Conservation (phyloP, 2,888 invertebrate genomes). For the Spatulosminthurus flaviceps region DNA sequence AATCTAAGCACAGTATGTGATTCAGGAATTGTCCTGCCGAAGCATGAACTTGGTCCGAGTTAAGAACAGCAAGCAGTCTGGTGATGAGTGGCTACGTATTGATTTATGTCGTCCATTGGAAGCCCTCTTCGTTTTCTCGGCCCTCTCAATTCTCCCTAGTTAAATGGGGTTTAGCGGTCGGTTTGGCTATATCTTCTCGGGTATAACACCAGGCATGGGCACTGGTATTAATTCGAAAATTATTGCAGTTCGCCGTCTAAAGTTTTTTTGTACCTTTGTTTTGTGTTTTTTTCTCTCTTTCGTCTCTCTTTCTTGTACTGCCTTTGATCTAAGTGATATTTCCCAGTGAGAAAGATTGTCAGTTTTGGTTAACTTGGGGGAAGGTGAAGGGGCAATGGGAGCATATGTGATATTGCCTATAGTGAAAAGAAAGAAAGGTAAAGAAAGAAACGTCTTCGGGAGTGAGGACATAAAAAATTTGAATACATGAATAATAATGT, state of each 20-base stretch:
- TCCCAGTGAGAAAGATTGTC: no score
- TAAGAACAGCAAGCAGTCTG: conserved; percentile 7
- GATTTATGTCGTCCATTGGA: conserved; percentile 14
- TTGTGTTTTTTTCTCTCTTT: no score
- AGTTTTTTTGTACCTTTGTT: background rate
- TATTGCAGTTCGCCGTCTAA: background rate
- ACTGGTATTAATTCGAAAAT: background rate
- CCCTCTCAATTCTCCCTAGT: background rate
- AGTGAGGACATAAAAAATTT: background rate
- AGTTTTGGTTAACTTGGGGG: no score
- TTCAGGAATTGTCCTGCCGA: no score
- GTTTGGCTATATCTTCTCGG: background rate
- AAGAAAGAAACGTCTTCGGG: background rate
- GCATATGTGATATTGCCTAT: no score
- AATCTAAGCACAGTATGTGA: no score
- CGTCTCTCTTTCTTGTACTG: no score
- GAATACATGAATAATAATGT: conserved; percentile 25
- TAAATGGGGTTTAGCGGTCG: background rate
- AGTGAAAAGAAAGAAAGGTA: no score
- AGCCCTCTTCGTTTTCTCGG: background rate
- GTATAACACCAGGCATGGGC: no score
- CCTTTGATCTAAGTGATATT: no score
- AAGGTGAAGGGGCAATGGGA: no score
- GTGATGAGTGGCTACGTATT: conserved; percentile 23
- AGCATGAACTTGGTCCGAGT: background rate